Evolutionary conservation across 2,113 vertebrate species (phyloP), one percentile per base, ranked within the genome.

Genomic region (Ctenomys sociabilis): DNA sequence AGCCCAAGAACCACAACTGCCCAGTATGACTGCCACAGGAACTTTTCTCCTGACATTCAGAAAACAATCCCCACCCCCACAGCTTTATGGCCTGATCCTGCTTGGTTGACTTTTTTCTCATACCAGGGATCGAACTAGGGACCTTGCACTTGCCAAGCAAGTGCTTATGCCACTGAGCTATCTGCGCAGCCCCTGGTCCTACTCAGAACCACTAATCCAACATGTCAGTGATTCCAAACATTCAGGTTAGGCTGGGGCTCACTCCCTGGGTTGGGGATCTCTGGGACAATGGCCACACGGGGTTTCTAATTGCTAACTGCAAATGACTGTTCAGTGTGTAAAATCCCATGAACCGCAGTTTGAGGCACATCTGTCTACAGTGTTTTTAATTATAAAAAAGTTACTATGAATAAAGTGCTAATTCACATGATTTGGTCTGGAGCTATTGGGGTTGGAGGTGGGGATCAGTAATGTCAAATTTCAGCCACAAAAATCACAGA

Each of bases 361-460:
- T 77, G 10, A 19, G 32, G 77, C 10, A 87, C 8, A 7, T 40
- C 81, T 80, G 75, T 81, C 57, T 70, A 32, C 5, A 8, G 26
- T 12, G 16, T 54, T 70, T 63, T 80, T 10, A 3, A 64, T 75
- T 70, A 24, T 59, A 37, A 89, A 75, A 86, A 91, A 68, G 75
- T 81, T 91, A 92, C 89, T 95, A 88, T 63, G 90, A 93, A 64
- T 63, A 94, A 92, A 77, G n/a, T 70, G 64, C 61, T 78, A 49
- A 92, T 80, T 88, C 88, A 89, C 87, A 64, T 75, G 84, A 52
- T 64, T 75, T 91, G 35, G 82, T 96, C 92, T 92, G 91, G 75
- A 93, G 63, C 24, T 54, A 64, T 16, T 73, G 52, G n/a, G 73
- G 26, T 22, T 92, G 66, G 45, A 86, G 13, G 73, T 68, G 40